Evolutionary conservation across 2,113 vertebrate genomes (phyloP).

Genomic region (Brachyhypopomus occidentalis): DNA sequence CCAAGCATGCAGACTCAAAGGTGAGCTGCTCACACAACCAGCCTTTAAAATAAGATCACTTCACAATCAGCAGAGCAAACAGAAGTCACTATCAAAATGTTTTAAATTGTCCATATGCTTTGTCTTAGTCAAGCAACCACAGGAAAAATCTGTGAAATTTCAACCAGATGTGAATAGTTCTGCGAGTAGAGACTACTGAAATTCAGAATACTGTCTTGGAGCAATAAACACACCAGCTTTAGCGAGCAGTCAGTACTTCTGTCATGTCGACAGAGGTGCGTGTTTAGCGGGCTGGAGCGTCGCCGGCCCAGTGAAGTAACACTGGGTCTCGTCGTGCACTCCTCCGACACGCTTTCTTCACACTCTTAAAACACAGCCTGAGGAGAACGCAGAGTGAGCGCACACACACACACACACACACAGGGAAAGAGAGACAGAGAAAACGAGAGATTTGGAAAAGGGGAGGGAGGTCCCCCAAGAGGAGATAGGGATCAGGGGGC

Average conservation of each 20-base stretch:
- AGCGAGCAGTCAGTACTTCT: neutral
- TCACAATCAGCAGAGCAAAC: neutral
- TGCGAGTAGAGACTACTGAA: neutral
- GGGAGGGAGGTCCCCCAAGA: neutral
- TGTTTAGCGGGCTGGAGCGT: neutral
- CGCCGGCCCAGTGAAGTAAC: constrained; percentile 19
- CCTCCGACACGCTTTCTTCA: constrained; percentile 48
- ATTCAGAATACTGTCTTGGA: neutral
- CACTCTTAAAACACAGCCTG: constrained; percentile 35
- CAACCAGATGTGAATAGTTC: constrained; percentile 6
- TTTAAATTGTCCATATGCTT: neutral
- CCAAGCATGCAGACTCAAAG: neutral
- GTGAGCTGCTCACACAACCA: neutral
- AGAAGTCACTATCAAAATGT: neutral
- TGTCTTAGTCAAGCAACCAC: neutral
- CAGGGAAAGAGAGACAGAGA: neutral
- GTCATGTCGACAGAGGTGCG: neutral
- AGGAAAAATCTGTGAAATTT: neutral
- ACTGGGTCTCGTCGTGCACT: constrained; percentile 45
- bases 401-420: neutral
- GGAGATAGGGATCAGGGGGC: constrained; percentile 33
- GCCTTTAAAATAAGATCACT: neutral
- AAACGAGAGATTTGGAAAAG: constrained; percentile 1
- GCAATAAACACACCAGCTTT: neutral
- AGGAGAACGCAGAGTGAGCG: constrained; percentile 15